Conservation (phyloP, 2,113 vertebrate species). For the Amphilophus citrinellus region DNA sequence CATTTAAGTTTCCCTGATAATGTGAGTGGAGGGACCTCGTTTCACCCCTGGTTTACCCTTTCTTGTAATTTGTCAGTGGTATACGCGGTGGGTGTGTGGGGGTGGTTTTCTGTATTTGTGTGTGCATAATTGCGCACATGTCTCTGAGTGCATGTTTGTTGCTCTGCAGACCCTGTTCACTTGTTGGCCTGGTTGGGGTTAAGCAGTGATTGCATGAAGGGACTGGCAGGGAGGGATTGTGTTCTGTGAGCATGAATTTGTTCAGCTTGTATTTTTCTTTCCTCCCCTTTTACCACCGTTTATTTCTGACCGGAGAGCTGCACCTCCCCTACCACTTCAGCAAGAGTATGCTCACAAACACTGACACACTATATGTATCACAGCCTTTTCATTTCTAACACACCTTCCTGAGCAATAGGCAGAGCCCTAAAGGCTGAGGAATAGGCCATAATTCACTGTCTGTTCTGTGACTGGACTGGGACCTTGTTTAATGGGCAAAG, state of each 20-base stretch:
- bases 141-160: slow-evolving; percentile 29
- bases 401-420: slow-evolving; percentile 21
- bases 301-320: slow-evolving; percentile 28
- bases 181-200: slow-evolving; percentile 23
- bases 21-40: not conserved
- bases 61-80: slow-evolving; percentile 24
- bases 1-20: slow-evolving; percentile 12
- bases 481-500: slow-evolving; percentile 63
- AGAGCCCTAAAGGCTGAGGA: slow-evolving; percentile 55
- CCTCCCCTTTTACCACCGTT: slow-evolving; percentile 18
- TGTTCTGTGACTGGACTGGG: slow-evolving; percentile 61
- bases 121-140: not conserved
- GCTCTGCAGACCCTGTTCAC: slow-evolving; percentile 26
- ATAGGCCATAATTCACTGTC: slow-evolving; percentile 67
- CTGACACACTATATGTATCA: slow-evolving; percentile 6
- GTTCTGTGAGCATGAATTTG: slow-evolving; percentile 4
- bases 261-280: slow-evolving; percentile 23
- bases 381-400: slow-evolving; percentile 2
- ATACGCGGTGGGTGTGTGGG: not conserved
- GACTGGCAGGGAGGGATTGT: slow-evolving; percentile 26
- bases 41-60: not conserved
- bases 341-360: not conserved
- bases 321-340: not conserved
- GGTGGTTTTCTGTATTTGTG: slow-evolving; percentile 3
- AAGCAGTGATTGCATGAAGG: slow-evolving; percentile 49